Evolutionary conservation across 2,797 vertebrate species (phyloP).

Genomic region (Coilia nasus): DNA sequence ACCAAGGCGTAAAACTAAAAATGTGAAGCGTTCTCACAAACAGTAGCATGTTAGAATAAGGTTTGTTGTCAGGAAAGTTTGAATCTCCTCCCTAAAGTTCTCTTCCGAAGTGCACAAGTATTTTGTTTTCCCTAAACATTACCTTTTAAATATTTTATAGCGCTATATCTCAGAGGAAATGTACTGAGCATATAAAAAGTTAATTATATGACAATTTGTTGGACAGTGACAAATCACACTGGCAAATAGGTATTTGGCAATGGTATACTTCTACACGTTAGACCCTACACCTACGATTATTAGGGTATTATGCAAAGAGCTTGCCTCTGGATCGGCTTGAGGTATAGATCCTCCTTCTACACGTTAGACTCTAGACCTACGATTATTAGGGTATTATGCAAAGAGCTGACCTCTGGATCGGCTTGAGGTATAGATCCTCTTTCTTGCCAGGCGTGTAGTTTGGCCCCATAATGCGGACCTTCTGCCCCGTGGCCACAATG

Average conservation of each 20-base stretch:
- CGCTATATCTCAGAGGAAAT: too few relatives aligned
- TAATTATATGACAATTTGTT: too few relatives aligned
- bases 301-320: neutral
- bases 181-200: too few relatives aligned
- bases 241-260: neutral
- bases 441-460: constrained; percentile 88
- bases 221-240: neutral
- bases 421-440: constrained; percentile 86
- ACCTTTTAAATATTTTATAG: too few relatives aligned
- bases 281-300: neutral
- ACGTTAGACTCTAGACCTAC: neutral
- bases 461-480: constrained; percentile 88
- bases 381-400: neutral
- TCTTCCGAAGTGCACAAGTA: too few relatives aligned
- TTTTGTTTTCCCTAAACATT: too few relatives aligned
- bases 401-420: constrained; percentile 81
- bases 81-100: too few relatives aligned
- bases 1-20: too few relatives aligned
- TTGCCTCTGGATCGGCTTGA: constrained; percentile 88
- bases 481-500: constrained; percentile 82
- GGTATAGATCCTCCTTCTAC: constrained; percentile 87
- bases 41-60: too few relatives aligned
- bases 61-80: too few relatives aligned
- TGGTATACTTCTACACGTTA: neutral
- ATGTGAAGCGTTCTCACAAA: too few relatives aligned